Evolutionary conservation across 2,113 vertebrate genomes (phyloP), one percentile per base, ranked within the genome.

Genomic region (Microtus ochrogaster): DNA sequence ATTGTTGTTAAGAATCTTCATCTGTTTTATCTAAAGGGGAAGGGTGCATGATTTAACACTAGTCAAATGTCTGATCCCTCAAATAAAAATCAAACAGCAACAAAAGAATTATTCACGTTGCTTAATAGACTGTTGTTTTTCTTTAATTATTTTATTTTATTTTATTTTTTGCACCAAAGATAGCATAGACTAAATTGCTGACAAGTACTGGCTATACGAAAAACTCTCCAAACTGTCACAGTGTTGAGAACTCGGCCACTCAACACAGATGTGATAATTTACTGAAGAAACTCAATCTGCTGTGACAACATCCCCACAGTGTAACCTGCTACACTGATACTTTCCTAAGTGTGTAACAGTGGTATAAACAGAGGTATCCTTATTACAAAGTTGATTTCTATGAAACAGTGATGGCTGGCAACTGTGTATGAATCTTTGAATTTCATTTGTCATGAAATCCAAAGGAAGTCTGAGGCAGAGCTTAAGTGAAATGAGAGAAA

Each of bases 21-120:
- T 84, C 68, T 52, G 74, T 92, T 95, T 84, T 44, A 89, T 30
- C 72, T 61, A 85, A 74, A 81, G 58, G n/a, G 63, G 91, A 83
- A 93, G 77, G 74, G 52, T 86, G 77, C 79, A 70, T 63, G 55
- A 90, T 86, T 90, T 74, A 74, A 89, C 66, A 77, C 1, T 14
- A 87, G 87, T 52, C 55, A 86, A 94, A 91, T 36, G 30, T 22
- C 33, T 72, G 76, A 39, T 7, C 2, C 22, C 70, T 12, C 26
- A 36, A 63, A 0, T 58, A 92, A 47, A 0, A 66, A 68, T 36
- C 8, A 36, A 76, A 61, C 28, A 74, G 28, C 44, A 65, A 85
- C 41, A 44, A 81, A 86, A 78, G 36, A 24, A 39, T 12, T 74
- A 3, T 77, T 78, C 65, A 44, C 7, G 52, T 86, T 86, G 3